Percentiles rank a stretch among this genome's conserved stretches.
Conservation (phyloP, 2,797 vertebrate genomes). For the Chromis chromis region DNA sequence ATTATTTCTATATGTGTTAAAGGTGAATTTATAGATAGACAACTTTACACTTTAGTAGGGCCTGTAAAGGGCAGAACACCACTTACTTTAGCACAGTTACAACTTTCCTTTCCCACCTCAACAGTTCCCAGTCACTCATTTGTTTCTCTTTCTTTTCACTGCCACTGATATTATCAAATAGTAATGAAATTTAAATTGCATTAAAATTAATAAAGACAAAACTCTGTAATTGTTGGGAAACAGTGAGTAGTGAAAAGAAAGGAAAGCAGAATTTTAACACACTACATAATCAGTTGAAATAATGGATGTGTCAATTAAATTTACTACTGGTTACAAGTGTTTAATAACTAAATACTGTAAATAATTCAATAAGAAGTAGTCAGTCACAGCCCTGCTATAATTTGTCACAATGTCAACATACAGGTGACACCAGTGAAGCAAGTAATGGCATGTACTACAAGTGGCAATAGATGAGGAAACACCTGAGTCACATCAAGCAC, state of each 20-base stretch:
- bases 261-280: not conserved
- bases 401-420: constrained; percentile 17
- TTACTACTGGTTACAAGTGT: not conserved
- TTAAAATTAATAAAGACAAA: no score
- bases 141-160: not conserved
- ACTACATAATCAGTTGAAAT: not conserved
- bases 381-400: not conserved
- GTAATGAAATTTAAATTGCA: no score
- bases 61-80: not conserved
- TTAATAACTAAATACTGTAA: constrained; percentile 12
- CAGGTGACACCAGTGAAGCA: constrained; percentile 8
- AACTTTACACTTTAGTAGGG: no score
- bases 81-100: constrained; percentile 9
- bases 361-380: constrained; percentile 14
- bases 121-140: constrained; percentile 5
- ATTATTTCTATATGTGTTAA: not conserved
- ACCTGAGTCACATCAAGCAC: constrained; percentile 46
- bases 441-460: constrained; percentile 26
- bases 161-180: constrained; percentile 6
- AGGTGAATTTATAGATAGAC: not conserved
- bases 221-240: not conserved
- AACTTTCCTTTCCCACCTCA: not conserved
- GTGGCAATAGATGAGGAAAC: constrained; percentile 39
- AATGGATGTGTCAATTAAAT: constrained; percentile 15
- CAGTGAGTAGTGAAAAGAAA: not conserved